Evolutionary conservation across 2,888 invertebrate genomes (phyloP).

Genomic region (Cephus spinipes): DNA sequence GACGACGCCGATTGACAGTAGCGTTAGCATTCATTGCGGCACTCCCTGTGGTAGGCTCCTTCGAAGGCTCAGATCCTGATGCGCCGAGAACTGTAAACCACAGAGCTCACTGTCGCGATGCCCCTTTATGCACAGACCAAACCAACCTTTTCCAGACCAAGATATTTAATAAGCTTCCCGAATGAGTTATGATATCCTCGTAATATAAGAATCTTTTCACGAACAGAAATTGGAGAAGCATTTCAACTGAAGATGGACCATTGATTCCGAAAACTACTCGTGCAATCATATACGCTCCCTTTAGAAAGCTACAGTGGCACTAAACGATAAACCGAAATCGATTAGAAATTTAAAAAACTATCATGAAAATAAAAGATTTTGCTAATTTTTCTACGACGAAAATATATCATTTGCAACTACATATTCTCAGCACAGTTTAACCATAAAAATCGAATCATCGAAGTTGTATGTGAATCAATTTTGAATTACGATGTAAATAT

Average conservation of each 20-base stretch:
- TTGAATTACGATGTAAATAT: background rate
- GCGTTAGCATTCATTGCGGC: constrained; percentile 57
- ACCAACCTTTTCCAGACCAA: background rate
- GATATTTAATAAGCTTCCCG: background rate
- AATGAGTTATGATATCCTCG: background rate
- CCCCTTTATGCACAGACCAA: background rate
- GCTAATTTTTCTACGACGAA: background rate
- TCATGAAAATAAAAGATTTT: background rate
- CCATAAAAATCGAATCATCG: background rate
- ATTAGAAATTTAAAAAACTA: background rate
- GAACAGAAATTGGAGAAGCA: background rate
- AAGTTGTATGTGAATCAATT: too few relatives aligned
- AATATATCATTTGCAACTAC: background rate
- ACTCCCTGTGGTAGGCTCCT: constrained; percentile 50
- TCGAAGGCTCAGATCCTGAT: constrained; percentile 55
- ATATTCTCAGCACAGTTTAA: background rate
- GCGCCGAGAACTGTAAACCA: constrained; percentile 64
- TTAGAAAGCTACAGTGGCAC: background rate
- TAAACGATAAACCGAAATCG: background rate
- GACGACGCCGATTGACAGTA: constrained; percentile 62
- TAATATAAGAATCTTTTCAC: background rate
- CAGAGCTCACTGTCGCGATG: constrained; percentile 34
- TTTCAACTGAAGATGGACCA: background rate
- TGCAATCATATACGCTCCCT: background rate
- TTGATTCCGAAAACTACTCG: background rate